Percentiles rank a stretch among this genome's conserved stretches.
phyloP scores from a whole-genome alignment of 2,888 invertebrate species.

The Notodonta dromedarius region DNA sequence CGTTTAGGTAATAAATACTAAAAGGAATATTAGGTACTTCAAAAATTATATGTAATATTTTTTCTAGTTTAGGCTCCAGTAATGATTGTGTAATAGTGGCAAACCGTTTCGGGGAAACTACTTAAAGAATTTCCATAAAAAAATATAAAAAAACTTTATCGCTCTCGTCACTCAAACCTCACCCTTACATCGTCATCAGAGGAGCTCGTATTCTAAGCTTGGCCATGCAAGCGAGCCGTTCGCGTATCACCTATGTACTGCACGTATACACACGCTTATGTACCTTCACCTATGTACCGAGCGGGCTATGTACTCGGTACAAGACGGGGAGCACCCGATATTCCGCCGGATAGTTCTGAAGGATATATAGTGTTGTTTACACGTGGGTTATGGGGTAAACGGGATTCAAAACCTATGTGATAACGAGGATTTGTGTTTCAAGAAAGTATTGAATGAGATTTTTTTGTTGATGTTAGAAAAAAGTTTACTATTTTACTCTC shows the following conservation, averaged over 20 bases:
- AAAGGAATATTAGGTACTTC: too few species aligned
- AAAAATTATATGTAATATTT: too few species aligned
- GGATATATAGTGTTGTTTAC: background rate
- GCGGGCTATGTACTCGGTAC: conserved; percentile 23
- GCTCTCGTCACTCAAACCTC: conserved; percentile 21
- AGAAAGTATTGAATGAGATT: too few species aligned
- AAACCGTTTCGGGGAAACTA: too few species aligned
- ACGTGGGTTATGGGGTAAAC: background rate
- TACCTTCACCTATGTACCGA: conserved; percentile 26
- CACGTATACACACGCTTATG: conserved; percentile 34
- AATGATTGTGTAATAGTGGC: too few species aligned
- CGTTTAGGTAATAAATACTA: too few species aligned
- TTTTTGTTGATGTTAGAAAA: too few species aligned
- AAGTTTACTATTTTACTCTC: too few species aligned
- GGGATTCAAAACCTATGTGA: background rate
- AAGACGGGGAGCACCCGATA: conserved; percentile 2
- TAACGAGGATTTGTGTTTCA: too few species aligned
- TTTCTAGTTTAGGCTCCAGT: too few species aligned
- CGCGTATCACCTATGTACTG: conserved; percentile 57
- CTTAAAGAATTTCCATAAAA: background rate
- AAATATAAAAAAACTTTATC: background rate
- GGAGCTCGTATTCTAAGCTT: conserved; percentile 70
- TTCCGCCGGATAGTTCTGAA: conserved; percentile 2
- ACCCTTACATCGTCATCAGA: conserved; percentile 65
- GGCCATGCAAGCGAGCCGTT: conserved; percentile 61